Evolutionary conservation across 2,113 vertebrate genomes (phyloP).

Genomic region (Nesoenas mayeri): DNA sequence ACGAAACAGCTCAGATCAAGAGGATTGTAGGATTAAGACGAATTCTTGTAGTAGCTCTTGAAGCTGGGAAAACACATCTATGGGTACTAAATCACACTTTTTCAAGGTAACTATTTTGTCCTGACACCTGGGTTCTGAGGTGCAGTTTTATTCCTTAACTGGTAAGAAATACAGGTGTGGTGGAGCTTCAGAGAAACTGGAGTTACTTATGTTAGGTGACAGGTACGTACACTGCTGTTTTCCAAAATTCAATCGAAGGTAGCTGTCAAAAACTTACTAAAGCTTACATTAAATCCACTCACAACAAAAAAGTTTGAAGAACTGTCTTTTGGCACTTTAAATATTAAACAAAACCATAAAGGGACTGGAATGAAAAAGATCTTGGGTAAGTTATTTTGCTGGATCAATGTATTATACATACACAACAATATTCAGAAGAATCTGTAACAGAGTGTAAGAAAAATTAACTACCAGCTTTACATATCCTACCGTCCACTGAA

Average conservation of each 20-base stretch:
- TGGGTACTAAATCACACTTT: not conserved
- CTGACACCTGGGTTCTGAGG: not conserved
- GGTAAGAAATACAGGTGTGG: not conserved
- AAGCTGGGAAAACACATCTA: not conserved
- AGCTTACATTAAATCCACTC: not conserved
- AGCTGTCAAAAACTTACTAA: not conserved
- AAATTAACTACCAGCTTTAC: not conserved
- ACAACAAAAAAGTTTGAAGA: not conserved
- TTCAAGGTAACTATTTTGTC: not conserved
- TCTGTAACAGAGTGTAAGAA: not conserved
- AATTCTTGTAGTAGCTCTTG: not conserved
- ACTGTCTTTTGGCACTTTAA: not conserved
- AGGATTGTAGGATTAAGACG: not conserved
- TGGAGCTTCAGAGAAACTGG: not conserved
- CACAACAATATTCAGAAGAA: not conserved
- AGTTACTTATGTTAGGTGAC: not conserved
- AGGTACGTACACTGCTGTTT: fast-evolving
- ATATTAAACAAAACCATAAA: not conserved
- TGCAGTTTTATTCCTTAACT: not conserved
- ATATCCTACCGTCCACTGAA: not conserved
- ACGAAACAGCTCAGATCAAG: not conserved
- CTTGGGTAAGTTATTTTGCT: not conserved
- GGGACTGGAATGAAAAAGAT: not conserved
- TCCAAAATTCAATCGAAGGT: not conserved
- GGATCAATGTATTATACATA: not conserved